Conservation (phyloP, 2,888 invertebrate species). For the Drosophila kokeensis region DNA sequence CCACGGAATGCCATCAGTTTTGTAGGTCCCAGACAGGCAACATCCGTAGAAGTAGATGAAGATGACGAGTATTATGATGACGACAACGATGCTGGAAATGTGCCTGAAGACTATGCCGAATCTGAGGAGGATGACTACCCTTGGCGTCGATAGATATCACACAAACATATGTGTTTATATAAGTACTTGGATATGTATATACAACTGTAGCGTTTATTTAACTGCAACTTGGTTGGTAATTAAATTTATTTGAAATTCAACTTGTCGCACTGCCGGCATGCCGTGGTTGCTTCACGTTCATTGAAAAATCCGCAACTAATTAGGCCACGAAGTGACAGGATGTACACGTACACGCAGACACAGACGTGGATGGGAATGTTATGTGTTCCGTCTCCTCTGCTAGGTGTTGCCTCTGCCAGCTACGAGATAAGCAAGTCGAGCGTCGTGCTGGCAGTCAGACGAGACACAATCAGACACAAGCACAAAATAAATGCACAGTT, state of each 20-base stretch:
- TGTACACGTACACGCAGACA: conserved; percentile 24
- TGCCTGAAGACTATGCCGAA: conserved; percentile 21
- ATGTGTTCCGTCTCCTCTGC: conserved; percentile 13
- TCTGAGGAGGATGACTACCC: conserved; percentile 44
- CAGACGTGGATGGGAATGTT: conserved; percentile 13
- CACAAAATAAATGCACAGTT: conserved; percentile 11
- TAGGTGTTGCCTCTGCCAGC: conserved; percentile 22
- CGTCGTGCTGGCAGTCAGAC: conserved; percentile 33
- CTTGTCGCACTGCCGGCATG: conserved; percentile 61
- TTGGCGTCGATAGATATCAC: conserved; percentile 30
- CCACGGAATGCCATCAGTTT: conserved; percentile 49
- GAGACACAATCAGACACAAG: conserved; percentile 35
- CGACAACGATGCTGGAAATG: conserved; percentile 25
- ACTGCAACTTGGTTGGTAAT: conserved; percentile 66
- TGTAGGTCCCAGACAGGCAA: conserved; percentile 55
- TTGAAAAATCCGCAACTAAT: conserved; percentile 78
- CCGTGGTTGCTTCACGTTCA: conserved; percentile 49
- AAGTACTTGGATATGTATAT: conserved; percentile 12
- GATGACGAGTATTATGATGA: conserved; percentile 32
- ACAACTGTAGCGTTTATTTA: conserved; percentile 54
- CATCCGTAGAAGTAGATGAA: conserved; percentile 28
- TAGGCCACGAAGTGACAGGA: conserved; percentile 56
- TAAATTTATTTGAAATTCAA: conserved; percentile 73
- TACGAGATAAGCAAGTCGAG: conserved; percentile 53
- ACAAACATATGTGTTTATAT: conserved; percentile 2